Evolutionary conservation across 1,140 invertebrate genomes (phyloP).

Genomic region (Formica selysi): DNA sequence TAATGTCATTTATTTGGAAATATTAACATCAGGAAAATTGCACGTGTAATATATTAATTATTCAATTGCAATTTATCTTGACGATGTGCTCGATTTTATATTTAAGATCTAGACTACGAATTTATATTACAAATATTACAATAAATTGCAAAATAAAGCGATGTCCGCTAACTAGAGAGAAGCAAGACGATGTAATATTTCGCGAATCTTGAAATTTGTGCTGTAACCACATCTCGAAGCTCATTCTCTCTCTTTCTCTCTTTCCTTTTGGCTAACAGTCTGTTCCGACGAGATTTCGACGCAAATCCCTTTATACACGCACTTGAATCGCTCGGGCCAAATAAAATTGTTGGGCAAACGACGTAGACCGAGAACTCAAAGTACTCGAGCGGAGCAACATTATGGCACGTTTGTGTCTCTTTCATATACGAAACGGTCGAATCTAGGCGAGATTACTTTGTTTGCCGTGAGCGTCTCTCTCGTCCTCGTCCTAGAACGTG

Average conservation of each 20-base stretch:
- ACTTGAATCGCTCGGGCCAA: constrained; percentile 55
- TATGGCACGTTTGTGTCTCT: constrained; percentile 61
- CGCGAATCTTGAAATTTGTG: constrained; percentile 20
- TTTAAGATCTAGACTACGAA: neutral
- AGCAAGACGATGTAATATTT: neutral
- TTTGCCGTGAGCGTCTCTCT: constrained; percentile 56
- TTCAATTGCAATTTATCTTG: neutral
- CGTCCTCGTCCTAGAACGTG: constrained; percentile 60
- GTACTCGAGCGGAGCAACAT: constrained; percentile 29
- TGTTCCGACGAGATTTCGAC: constrained; percentile 43
- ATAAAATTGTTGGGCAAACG: constrained; percentile 60
- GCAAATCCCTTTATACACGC: constrained; percentile 58
- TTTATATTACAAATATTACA: constrained; percentile 23
- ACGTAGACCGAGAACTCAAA: constrained; percentile 43
- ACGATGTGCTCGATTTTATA: no score
- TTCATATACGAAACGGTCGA: constrained; percentile 59
- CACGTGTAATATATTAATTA: neutral
- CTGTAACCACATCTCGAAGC: constrained; percentile 13
- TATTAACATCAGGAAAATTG: neutral
- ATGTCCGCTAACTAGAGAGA: neutral
- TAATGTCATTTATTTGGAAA: neutral
- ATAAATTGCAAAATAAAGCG: neutral
- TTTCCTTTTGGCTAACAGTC: constrained; percentile 33
- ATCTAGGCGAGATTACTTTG: constrained; percentile 71
- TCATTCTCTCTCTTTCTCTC: neutral